Evolutionary conservation across 2,113 vertebrate species (phyloP).

Genomic region (Brienomyrus brachyistius): DNA sequence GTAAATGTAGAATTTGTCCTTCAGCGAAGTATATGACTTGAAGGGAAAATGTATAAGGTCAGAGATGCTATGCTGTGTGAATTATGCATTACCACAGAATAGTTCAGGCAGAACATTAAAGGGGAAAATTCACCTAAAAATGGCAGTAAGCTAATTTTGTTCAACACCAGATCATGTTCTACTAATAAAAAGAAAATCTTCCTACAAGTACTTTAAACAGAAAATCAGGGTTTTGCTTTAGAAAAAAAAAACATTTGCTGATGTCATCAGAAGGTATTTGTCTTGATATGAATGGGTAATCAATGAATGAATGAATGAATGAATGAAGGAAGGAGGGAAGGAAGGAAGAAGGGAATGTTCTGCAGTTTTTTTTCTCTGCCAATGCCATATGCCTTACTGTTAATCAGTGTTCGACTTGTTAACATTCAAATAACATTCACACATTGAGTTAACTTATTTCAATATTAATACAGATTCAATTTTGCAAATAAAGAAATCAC

Average conservation of each 20-base stretch:
- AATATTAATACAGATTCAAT: background rate
- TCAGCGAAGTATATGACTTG: background rate
- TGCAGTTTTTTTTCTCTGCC: background rate
- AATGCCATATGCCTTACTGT: background rate
- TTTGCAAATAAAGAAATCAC: background rate
- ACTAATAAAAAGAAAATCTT: background rate
- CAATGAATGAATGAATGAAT: background rate
- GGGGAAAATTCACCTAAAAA: slow-evolving; percentile 1
- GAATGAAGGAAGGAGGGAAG: background rate
- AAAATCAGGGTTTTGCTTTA: background rate
- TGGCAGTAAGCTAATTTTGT: background rate
- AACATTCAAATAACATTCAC: background rate
- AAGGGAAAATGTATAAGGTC: background rate
- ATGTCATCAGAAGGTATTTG: background rate
- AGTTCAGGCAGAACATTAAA: slow-evolving; percentile 1
- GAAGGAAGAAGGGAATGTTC: background rate
- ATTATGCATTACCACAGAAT: background rate
- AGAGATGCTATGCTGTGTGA: background rate
- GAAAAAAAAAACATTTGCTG: background rate
- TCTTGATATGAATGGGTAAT: background rate
- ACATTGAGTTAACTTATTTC: background rate
- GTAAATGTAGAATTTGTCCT: slow-evolving; percentile 3
- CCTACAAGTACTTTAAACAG: background rate
- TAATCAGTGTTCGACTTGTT: background rate
- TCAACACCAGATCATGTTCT: background rate